A percentile compares a stretch with the other conserved stretches of the same genome.
These are phyloP conservation scores for Pantherophis alleghaniensis DNA, from an alignment of 2,797 vertebrate genomes.

Conservation along the genomic window DNA sequence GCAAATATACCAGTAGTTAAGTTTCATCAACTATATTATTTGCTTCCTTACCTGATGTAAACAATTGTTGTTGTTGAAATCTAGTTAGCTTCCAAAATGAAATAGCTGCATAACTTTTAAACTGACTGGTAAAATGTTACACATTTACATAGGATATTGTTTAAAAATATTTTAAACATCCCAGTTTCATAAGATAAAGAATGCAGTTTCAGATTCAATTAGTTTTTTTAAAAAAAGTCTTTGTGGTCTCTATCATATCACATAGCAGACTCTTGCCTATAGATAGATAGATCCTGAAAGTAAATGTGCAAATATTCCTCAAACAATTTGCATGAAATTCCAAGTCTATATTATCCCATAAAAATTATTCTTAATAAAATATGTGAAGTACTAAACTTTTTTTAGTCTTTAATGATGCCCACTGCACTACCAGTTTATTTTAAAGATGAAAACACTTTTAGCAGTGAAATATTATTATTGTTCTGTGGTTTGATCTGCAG, in stretches of 20 bases:
- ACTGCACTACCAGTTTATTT: not conserved
- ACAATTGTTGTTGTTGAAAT: not conserved
- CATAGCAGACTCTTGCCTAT: not conserved
- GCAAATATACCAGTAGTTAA: not conserved
- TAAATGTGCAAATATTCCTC: not conserved
- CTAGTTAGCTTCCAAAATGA: not conserved
- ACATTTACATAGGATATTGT: not conserved
- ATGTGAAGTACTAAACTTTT: not conserved
- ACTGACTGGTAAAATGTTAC: not conserved
- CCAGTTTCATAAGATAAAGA: not conserved
- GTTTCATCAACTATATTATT: not conserved
- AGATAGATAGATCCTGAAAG: not conserved
- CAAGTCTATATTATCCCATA: not conserved
- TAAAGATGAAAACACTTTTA: not conserved
- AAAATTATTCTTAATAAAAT: not conserved
- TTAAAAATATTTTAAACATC: not conserved
- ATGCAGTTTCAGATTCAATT: not conserved
- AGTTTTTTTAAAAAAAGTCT: not conserved
- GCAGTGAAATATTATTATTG: not conserved
- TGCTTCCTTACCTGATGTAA: not conserved
- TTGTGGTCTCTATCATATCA: not conserved
- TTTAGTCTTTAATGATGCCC: not conserved
- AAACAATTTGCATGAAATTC: not conserved
- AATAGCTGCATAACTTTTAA: not conserved
- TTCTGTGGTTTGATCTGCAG: constrained; percentile 69